Base-by-base conservation (phyloP, 2,888 invertebrate species). In the Drosophila histrio region DNA sequence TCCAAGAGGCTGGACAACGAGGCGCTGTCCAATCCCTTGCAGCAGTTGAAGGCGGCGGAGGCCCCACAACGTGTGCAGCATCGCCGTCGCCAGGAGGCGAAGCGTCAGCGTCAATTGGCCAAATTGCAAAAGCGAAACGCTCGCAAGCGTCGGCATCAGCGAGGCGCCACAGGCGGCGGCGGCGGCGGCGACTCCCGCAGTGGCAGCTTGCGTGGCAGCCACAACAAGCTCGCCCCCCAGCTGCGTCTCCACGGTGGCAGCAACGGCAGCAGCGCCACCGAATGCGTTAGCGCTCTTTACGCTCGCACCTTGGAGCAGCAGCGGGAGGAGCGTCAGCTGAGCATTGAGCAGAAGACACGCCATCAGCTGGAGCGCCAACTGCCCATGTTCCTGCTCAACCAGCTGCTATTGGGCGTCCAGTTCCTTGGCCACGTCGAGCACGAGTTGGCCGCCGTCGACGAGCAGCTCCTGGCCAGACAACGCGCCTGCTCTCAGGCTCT, bases 341-440 rank as follows among this genome's bases (percentile, higher is more conserved):
- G 63, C 9, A 81, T 88, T 44, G 87, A 89, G 73, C 76, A 65
- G 92, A 94, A 49, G 91, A 78, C 67, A 0, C 63, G 71, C 0
- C 32, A 59, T 92, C 96, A 93, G 92, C 93, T 74, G 92, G 93
- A 79, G 93, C 94, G 84, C 5, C 94, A 95, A 76, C 93, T 95
- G 5, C 94, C 95, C 82, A 93, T 93, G 3, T 97, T 97, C 90
- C 92, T 96, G 8, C 91, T 96, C 9, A 96, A 97, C 89, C 96
- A 96, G 89, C 93, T 96, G 59, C 92, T 96, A 56, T 93, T 96
- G 89, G 94, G 94, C 11, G 93, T 96, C 19, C 96, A 96, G 91
- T 96, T 97, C 92, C 96, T 96, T 84, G 94, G 95, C 73, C 95
- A 96, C 90, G 96, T 94, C 87, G 95, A 96, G 89, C 93, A 90